Base-by-base conservation (phyloP, 2,113 vertebrate genomes). In the Hoplias malabaricus region DNA sequence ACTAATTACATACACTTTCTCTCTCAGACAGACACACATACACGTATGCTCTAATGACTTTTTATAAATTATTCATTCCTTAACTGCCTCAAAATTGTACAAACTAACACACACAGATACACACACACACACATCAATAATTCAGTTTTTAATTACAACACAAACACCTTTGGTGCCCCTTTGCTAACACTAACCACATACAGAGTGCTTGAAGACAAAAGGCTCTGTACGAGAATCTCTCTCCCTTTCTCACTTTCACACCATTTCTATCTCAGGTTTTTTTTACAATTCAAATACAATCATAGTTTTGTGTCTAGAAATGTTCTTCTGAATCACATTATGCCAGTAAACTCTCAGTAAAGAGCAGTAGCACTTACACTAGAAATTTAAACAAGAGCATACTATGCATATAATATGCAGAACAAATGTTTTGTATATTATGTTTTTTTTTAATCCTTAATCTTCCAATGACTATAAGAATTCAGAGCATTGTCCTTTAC, bases 121-220 rank as follows among this genome's bases (percentile, higher is more conserved):
- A 81, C 72, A 70, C 50, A 40, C 42, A 61, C 61, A 77, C 23
- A 36, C 89, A 95, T 96, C 91, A 95, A 95, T 96, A 94, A 96
- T 96, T 94, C 90, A 94, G 73, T 87, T 93, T 94, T 93, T 97
- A 96, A 96, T 96, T 94, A 94, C 84, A 85, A 85, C 84, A 56
- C 85, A 90, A 91, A 85, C 78, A 87, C 87, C 84, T 88, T 89
- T 92, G 87, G 87, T 84, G 80, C 42, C 72, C 40, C 82, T 69
- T 54, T 77, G 88, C 87, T 87, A 90, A 86, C 76, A 54, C 31
- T 33, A 78, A 63, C 25, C 50, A 71, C 38, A 77, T 80, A 87
- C 80, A 78, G 31, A 69, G 57, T 19, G 34, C 29, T 62, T 34
- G 61, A 46, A 77, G 43, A 66, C 56, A 74, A 34, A 72, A 40